Base-by-base conservation (phyloP, 2,113 vertebrate genomes). In the Balaenoptera acutorostrata region DNA sequence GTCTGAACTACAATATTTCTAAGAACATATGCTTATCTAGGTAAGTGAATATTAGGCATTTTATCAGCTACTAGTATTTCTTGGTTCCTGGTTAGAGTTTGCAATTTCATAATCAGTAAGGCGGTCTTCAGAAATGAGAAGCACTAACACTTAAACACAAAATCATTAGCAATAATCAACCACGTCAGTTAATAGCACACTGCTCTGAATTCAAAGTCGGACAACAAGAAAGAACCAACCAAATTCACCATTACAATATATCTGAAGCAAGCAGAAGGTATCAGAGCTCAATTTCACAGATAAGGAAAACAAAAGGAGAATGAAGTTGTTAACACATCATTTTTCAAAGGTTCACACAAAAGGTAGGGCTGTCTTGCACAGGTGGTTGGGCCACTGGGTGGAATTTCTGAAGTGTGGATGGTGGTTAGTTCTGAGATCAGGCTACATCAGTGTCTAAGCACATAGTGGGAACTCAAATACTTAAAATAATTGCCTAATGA, bases 141-240 rank as follows among this genome's bases (percentile, higher is more conserved):
- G 27, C 14, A 59, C 83, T 88, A 69, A 83, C 18, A 55, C n/a
- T 80, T 78, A 78, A 46, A 80, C 2, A 41, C 9, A 87, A 18
- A 52, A 52, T 77, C 64, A 88, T 64, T 55, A 93, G 61, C 31
- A 95, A 92, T 52, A 72, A 84, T 55, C 77, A 85, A 14, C 77
- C n/a, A 66, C 27, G 10, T 93, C 55, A 39, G 59, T 93, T 92
- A 84, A 59, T 0, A 88, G 31, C 66, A 88, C 23, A 82, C 23
- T 69, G n/a, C 55, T 96, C 61, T 59, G 29, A 87, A 81, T 52
- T 84, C 72, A 86, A 94, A 95, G 23, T 80, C 80, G 83, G n/a
- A 68, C 9, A 63, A 77, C 10, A 94, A 90, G 6, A 94, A 44
- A 69, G 5, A 57, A 78, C 44, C 63, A 61, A 87, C 55, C 39